Evolutionary conservation across 2,797 vertebrate genomes (phyloP).

Genomic region (Gadopsis marmoratus): DNA sequence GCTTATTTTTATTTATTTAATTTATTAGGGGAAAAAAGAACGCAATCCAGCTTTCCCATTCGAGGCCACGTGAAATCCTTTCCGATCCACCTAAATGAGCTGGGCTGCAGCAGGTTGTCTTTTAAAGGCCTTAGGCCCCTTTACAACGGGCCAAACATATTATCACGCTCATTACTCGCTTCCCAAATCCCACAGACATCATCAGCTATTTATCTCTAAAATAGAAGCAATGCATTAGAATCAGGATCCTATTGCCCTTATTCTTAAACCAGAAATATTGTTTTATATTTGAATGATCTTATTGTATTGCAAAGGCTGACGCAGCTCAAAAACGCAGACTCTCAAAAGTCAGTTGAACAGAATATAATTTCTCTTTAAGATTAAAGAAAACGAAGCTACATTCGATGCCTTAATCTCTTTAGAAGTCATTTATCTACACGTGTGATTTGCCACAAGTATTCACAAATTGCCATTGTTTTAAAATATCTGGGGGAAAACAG

Average conservation of each 20-base stretch:
- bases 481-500: background rate
- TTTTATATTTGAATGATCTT: background rate
- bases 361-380: background rate
- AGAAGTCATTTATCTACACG: background rate
- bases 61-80: too few relatives aligned
- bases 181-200: background rate
- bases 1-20: background rate
- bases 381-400: constrained; percentile 29
- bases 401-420: background rate
- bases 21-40: too few relatives aligned
- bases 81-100: background rate
- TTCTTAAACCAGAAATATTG: background rate
- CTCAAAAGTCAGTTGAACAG: background rate
- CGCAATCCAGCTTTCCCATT: background rate
- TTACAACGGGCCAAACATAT: too few relatives aligned
- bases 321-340: background rate
- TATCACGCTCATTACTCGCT: background rate
- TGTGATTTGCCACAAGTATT: background rate
- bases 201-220: background rate
- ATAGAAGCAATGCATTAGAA: background rate
- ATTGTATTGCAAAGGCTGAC: background rate
- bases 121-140: too few relatives aligned
- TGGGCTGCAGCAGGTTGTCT: too few relatives aligned
- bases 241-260: background rate
- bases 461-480: background rate